Percentiles rank a stretch among this genome's conserved stretches.
Evolutionary conservation across 2,888 invertebrate genomes (phyloP).

Genomic region (Lottia gigantea): DNA sequence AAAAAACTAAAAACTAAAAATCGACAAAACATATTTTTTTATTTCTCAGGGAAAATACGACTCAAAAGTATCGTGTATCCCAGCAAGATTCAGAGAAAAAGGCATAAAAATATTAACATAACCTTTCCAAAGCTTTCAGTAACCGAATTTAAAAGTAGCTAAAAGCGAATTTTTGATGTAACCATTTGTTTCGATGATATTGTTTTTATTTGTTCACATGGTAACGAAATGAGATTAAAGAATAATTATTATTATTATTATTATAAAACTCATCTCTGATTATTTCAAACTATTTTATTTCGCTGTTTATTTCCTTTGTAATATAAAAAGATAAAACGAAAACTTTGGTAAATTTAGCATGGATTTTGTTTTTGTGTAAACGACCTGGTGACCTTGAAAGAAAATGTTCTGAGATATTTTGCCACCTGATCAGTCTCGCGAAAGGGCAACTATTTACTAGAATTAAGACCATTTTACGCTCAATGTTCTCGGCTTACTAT

Average conservation of each 20-base stretch:
- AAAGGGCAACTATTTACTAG: neutral
- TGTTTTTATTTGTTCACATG: constrained; percentile 1
- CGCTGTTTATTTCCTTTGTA: neutral
- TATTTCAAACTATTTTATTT: neutral
- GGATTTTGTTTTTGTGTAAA: constrained; percentile 9
- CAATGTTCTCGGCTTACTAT: neutral
- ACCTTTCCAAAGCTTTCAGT: no score
- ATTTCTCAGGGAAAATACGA: no score
- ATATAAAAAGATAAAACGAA: neutral
- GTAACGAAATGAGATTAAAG: neutral
- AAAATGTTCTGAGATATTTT: neutral
- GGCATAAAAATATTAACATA: no score
- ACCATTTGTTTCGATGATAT: no score
- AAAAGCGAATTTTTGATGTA: no score
- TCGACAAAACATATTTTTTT: no score
- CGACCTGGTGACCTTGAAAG: constrained; percentile 1
- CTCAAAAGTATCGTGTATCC: no score
- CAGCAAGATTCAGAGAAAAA: no score
- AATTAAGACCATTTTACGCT: neutral
- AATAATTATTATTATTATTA: constrained; percentile 9
- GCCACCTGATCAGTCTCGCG: neutral
- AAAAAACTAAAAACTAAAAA: no score
- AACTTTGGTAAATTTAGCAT: neutral
- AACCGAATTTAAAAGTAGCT: no score
- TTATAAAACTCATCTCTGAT: neutral